Percentiles rank a stretch among this genome's conserved stretches.
phyloP scores from a whole-genome alignment of 1,140 invertebrate genomes.

The Sminthurinus signatus region DNA sequence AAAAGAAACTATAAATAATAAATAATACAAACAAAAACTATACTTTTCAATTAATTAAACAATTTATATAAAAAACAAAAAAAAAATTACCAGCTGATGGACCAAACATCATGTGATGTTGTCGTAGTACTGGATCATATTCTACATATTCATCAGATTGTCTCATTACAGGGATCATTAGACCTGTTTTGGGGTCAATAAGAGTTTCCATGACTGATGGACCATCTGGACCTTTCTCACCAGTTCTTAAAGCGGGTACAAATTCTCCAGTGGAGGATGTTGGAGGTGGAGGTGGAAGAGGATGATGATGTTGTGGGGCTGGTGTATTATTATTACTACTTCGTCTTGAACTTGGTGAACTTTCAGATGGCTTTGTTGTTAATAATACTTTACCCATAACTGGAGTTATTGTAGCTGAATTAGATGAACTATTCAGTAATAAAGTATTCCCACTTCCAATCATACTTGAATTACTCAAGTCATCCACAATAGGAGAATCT shows the following conservation, averaged over 20 bases:
- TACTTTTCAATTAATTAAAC: too few relatives aligned
- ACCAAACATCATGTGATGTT: constrained; percentile 1
- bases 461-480: background rate
- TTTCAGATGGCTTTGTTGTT: background rate
- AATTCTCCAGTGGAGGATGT: constrained; percentile 62
- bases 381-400: background rate
- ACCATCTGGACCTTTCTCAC: constrained; percentile 4
- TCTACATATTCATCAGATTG: constrained; percentile 67
- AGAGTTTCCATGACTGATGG: constrained; percentile 46
- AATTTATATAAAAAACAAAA: too few relatives aligned
- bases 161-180: constrained; percentile 59
- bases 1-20: too few relatives aligned
- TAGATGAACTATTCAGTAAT: too few relatives aligned
- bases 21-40: too few relatives aligned
- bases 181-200: constrained; percentile 69
- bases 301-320: background rate
- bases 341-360: background rate
- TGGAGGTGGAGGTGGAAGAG: background rate
- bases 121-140: background rate
- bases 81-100: background rate
- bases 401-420: background rate
- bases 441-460: too few relatives aligned
- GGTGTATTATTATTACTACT: constrained; percentile 7
- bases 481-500: constrained; percentile 14
- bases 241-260: constrained; percentile 53